Conservation (phyloP, 2,888 invertebrate genomes). For the Lissonota sp. region DNA sequence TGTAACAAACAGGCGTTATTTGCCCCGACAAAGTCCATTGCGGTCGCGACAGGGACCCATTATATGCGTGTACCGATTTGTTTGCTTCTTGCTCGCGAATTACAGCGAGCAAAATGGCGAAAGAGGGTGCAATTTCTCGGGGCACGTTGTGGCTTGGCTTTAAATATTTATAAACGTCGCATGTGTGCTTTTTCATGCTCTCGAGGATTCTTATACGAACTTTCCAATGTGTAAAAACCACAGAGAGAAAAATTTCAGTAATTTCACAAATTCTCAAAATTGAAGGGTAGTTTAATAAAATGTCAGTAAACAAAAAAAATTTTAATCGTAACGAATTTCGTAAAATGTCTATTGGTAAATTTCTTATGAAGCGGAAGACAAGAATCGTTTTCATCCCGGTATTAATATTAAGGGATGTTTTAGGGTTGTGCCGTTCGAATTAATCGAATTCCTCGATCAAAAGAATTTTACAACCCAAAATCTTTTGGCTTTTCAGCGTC, state of each 20-base stretch:
- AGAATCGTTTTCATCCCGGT: too few species aligned
- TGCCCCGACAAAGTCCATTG: slow-evolving; percentile 22
- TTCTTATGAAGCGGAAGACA: too few species aligned
- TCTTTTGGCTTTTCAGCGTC: too few species aligned
- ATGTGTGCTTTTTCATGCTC: not conserved
- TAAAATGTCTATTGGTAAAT: too few species aligned
- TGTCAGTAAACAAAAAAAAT: too few species aligned
- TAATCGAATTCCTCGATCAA: too few species aligned
- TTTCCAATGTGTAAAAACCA: not conserved
- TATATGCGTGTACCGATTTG: slow-evolving; percentile 56
- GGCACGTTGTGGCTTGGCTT: slow-evolving; percentile 19
- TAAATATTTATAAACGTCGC: slow-evolving; percentile 51
- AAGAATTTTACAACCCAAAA: too few species aligned
- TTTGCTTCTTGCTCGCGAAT: not conserved
- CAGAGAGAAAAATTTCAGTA: not conserved
- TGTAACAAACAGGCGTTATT: slow-evolving; percentile 1
- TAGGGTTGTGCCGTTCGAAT: too few species aligned
- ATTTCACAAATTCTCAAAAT: too few species aligned
- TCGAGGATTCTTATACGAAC: not conserved
- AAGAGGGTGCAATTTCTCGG: slow-evolving; percentile 16
- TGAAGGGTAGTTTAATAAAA: too few species aligned
- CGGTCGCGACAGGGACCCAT: slow-evolving; percentile 38
- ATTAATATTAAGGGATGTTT: too few species aligned
- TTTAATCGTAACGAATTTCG: too few species aligned
- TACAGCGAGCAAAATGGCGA: not conserved